Percentiles rank a stretch among this genome's conserved stretches.
These are phyloP conservation scores for Drosophila borealis DNA, from an alignment of 2,888 invertebrate species.

Conservation along the genomic window DNA sequence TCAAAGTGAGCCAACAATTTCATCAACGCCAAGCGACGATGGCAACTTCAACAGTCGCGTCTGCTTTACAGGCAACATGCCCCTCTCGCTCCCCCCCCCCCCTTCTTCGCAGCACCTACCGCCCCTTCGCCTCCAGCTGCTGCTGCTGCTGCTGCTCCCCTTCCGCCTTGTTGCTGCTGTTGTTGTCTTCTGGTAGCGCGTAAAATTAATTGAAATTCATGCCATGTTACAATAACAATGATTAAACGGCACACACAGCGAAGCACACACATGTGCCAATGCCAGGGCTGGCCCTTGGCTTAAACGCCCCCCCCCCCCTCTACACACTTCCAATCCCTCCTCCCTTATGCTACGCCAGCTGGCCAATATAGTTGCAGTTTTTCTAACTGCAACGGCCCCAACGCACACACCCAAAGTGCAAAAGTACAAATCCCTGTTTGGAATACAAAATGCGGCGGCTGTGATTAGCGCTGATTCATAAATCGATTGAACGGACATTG, in stretches of 20 bases:
- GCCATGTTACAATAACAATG: constrained; percentile 79
- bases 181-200: constrained; percentile 69
- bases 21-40: constrained; percentile 73
- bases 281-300: constrained; percentile 62
- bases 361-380: constrained; percentile 51
- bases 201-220: constrained; percentile 79
- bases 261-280: constrained; percentile 27
- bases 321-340: background rate
- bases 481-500: constrained; percentile 54
- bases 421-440: constrained; percentile 84
- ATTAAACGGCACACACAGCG: constrained; percentile 74
- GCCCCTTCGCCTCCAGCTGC: background rate
- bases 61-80: constrained; percentile 1
- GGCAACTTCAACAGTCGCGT: constrained; percentile 40
- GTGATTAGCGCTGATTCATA: constrained; percentile 72
- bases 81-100: background rate
- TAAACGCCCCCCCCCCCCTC: constrained; percentile 5
- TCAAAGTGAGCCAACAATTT: constrained; percentile 79
- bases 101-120: background rate
- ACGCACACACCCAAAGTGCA: constrained; percentile 83
- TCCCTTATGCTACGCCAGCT: constrained; percentile 21
- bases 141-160: background rate
- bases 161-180: constrained; percentile 9
- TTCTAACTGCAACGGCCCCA: constrained; percentile 51
- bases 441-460: constrained; percentile 80